Evolutionary conservation across 2,888 invertebrate species (phyloP), one percentile per base, ranked within the genome.

Genomic region (Cantharis nigra): DNA sequence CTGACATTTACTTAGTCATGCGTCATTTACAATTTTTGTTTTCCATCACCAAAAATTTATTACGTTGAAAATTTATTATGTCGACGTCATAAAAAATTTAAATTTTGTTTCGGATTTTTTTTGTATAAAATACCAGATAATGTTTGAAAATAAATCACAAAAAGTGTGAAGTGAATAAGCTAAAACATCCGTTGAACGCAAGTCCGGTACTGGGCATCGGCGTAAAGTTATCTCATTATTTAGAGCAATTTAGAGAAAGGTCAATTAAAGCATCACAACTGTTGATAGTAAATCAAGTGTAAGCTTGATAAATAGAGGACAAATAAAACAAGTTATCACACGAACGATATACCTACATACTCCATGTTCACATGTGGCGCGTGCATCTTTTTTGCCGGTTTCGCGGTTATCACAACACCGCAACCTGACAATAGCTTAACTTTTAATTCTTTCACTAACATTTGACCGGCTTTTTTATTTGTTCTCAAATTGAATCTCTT

Each of bases 261-360:
- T 76, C 69, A 76, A 78, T 77, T 83, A 84, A 83, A 82, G 81
- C 82, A 81, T 81, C 76, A 73, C 78, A 82, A 83, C 82, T 80
- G 83, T 82, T 81, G 84, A 83, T 84, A 84, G 83, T 85, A 86
- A 85, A 85, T 86, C 85, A 85, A 84, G 84, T 83, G 83, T 84
- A 80, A 84, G 84, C 83, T 82, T 84, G 85, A 85, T 83, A 84
- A 83, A 82, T 80, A 80, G 78, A 70, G 77, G 80, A 69, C 76
- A 71, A 79, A 80, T 79, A 80, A 80, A 79, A 80, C 75, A 78
- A 74, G 78, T 74, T 80, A 80, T 81, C 80, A 80, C 82, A 82
- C 80, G 79, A 82, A 81, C 79, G 74, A 75, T 78, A 78, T 73
- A 72, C 28, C 28, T 10, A 30, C 28, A 10, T 77, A 62, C 71